Evolutionary conservation across 2,113 vertebrate genomes (phyloP).

Genomic region (Chloropsis cyanopogon): DNA sequence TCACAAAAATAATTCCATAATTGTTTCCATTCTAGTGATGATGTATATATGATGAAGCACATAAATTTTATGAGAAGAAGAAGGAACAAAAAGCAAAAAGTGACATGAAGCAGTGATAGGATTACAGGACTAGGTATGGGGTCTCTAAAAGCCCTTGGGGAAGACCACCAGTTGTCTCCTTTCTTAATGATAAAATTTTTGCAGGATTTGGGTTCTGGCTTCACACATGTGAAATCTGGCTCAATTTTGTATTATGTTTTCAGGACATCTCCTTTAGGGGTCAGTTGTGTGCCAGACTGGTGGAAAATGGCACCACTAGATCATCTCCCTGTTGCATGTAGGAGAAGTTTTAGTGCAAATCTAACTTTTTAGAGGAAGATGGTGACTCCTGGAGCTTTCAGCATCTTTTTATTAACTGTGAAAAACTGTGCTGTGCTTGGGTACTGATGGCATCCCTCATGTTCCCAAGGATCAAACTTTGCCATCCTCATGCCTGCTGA

Average conservation of each 20-base stretch:
- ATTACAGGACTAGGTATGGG: neutral
- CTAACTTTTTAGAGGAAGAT: neutral
- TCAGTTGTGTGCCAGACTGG: accelerated
- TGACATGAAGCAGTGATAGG: neutral
- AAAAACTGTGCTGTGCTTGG: neutral
- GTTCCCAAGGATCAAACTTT: neutral
- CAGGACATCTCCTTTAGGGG: neutral
- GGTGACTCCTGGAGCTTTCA: accelerated
- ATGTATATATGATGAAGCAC: neutral
- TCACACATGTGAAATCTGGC: neutral
- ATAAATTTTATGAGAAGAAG: neutral
- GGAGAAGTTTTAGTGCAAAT: neutral
- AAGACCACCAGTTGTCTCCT: neutral
- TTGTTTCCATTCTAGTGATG: neutral
- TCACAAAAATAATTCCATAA: neutral
- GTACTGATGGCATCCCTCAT: neutral
- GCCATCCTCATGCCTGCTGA: neutral
- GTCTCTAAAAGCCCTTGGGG: neutral
- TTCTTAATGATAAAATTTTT: neutral
- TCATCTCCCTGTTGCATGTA: neutral
- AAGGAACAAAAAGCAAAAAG: neutral
- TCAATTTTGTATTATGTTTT: neutral
- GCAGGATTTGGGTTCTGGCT: neutral
- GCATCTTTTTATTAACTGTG: neutral
- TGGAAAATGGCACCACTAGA: accelerated